Base-by-base conservation (phyloP, 2,113 vertebrate genomes). In the Myrmophylax atrothorax region DNA sequence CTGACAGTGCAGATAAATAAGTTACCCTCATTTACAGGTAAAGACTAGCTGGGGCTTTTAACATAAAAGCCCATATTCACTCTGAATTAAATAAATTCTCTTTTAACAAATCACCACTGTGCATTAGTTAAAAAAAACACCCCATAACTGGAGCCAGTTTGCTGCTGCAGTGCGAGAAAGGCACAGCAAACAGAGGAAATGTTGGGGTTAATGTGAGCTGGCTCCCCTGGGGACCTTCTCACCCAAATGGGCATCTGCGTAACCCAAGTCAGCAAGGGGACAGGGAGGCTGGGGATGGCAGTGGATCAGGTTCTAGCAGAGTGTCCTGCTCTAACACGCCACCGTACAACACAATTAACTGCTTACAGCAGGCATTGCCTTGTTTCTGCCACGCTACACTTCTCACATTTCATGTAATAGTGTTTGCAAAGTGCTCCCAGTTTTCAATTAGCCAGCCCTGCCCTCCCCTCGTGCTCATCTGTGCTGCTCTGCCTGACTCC, bases 351-450 rank as follows among this genome's bases (percentile, higher is more conserved):
- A 97, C 98, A 98, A 99, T 99, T 99, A 99, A 97, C 98, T 66
- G 66, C 97, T 96, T 98, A 98, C 98, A 98, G 97, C 98, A 98
- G 98, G 98, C 98, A 74, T 96, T 94, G 98, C 97, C 98, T 98
- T 98, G 98, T 97, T 98, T 97, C 95, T 97, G 97, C 97, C 96
- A 94, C 87, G 94, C 98, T 98, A 98, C 97, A 97, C 95, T 91
- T 98, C 99, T 99, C 98, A 97, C 98, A 96, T 99, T 99, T 99
- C 99, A 97, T 95, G 97, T 99, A 98, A 99, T 98, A 91, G 93
- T 97, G 98, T 98, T 97, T 98, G 98, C 97, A 98, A 98, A 99
- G 98, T 98, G 98, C 98, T 98, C 97, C 98, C 98, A 97, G 98
- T 98, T 99, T 98, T 98, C 98, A 98, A 98, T 99, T 98, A 99